Base-by-base conservation (phyloP, 2,888 invertebrate species). In the Trichopria drosophilae region DNA sequence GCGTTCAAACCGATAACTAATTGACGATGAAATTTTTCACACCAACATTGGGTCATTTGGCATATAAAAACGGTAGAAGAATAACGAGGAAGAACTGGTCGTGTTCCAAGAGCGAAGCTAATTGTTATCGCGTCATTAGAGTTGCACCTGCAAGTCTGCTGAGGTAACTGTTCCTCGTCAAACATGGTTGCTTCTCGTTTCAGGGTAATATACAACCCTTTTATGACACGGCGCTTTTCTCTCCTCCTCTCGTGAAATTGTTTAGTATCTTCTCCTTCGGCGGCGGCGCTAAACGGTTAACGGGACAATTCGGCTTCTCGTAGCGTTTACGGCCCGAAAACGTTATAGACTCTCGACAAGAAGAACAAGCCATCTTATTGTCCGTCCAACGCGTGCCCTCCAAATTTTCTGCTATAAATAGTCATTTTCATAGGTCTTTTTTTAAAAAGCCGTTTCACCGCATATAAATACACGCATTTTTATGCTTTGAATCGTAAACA, bases 41-140 rank as follows among this genome's bases (percentile, higher is more conserved):
- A n/a, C n/a, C n/a, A n/a, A n/a, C n/a, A n/a, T n/a, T n/a, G n/a
- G n/a, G n/a, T n/a, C n/a, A n/a, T n/a, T n/a, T n/a, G n/a, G n/a
- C n/a, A n/a, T n/a, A n/a, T n/a, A n/a, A n/a, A n/a, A n/a, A n/a
- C n/a, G n/a, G 44, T 40, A 44, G 45, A 50, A 43, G 51, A 50
- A 53, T 45, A 42, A 43, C 43, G 49, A 37, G 50, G 36, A 49
- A 48, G 45, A 55, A 53, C 53, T 54, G 58, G 53, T 44, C 52
- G 49, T 59, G 59, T 57, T 60, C 41, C 48, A 53, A 44, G 50
- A 58, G 62, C 59, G 59, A 53, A 51, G 49, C 60, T 64, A 66
- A 67, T 68, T 67, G 65, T 66, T 64, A 66, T 66, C 61, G 60
- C 55, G 55, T 55, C 53, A 57, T 59, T 55, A 57, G 59, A 55